These are phyloP conservation scores for Piezodorus guildinii DNA, from an alignment of 1,140 invertebrate genomes.

Conservation along the genomic window DNA sequence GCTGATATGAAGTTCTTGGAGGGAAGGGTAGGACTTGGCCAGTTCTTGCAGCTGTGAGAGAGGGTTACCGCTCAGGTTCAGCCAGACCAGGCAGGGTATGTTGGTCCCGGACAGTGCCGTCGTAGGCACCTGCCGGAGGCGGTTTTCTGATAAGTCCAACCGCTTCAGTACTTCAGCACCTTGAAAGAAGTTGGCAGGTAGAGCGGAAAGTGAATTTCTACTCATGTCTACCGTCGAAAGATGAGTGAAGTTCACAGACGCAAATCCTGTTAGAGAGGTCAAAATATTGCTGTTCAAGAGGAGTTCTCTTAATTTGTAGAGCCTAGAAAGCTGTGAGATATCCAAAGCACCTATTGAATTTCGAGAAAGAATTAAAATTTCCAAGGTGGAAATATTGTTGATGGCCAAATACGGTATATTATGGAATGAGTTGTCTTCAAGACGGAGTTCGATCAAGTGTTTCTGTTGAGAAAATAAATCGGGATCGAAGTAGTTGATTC, in stretches of 20 bases:
- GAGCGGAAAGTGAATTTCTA: constrained; percentile 56
- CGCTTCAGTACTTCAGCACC: constrained; percentile 50
- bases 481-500: constrained; percentile 47
- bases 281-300: constrained; percentile 64
- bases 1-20: constrained; percentile 69
- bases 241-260: constrained; percentile 57
- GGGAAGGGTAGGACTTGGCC: constrained; percentile 27
- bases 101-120: constrained; percentile 61
- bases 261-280: constrained; percentile 61
- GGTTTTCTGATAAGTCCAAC: constrained; percentile 68
- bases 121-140: constrained; percentile 68
- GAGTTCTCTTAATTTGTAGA: constrained; percentile 58
- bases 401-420: constrained; percentile 66
- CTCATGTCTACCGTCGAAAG: constrained; percentile 60
- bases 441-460: constrained; percentile 59
- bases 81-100: constrained; percentile 53
- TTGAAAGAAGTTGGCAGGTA: constrained; percentile 70
- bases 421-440: constrained; percentile 58
- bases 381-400: constrained; percentile 55
- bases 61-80: constrained; percentile 75
- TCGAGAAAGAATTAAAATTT: constrained; percentile 45
- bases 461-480: constrained; percentile 54
- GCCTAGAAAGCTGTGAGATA: constrained; percentile 57
- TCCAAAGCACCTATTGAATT: constrained; percentile 63
- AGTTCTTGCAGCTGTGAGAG: constrained; percentile 56